These are phyloP conservation scores for Procambarus virginalis DNA, from an alignment of 1,140 invertebrate genomes.

Conservation along the genomic window DNA sequence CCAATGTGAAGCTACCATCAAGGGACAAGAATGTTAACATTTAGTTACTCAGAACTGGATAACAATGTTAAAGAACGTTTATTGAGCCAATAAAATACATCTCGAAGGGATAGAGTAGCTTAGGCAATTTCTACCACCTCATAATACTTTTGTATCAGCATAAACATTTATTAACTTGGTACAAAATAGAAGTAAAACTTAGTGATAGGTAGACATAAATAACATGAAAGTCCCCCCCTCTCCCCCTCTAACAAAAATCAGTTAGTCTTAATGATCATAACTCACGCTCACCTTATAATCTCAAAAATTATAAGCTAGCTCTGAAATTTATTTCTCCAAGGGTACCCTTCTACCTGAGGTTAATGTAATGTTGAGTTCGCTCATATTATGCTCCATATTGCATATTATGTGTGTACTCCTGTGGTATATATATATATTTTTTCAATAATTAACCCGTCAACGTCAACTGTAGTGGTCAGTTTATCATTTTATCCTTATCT, in stretches of 20 bases:
- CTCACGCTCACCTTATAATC: conserved; percentile 15
- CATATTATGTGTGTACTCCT: background rate
- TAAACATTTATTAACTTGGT: too few species aligned
- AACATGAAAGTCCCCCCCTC: background rate
- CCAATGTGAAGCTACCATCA: too few species aligned
- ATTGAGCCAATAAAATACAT: too few species aligned
- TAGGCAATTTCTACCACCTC: too few species aligned
- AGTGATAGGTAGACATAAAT: conserved; percentile 27
- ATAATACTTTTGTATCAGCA: too few species aligned
- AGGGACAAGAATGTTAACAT: too few species aligned
- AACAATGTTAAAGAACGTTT: too few species aligned
- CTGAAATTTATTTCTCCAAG: conserved; percentile 12
- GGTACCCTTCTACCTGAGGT: background rate
- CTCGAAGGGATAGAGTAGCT: too few species aligned
- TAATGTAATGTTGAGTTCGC: background rate
- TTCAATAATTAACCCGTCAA: conserved; percentile 29
- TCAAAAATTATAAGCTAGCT: conserved; percentile 17
- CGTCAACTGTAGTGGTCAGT: background rate
- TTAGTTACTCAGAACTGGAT: too few species aligned
- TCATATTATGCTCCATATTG: conserved; percentile 11
- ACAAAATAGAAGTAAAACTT: too few species aligned
- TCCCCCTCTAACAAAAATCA: background rate
- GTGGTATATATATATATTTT: background rate
- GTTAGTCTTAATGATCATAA: conserved; percentile 6
- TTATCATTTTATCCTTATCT: conserved; percentile 1